Evolutionary conservation across 2,888 invertebrate species (phyloP).

Genomic region (Drosophila neutralis): DNA sequence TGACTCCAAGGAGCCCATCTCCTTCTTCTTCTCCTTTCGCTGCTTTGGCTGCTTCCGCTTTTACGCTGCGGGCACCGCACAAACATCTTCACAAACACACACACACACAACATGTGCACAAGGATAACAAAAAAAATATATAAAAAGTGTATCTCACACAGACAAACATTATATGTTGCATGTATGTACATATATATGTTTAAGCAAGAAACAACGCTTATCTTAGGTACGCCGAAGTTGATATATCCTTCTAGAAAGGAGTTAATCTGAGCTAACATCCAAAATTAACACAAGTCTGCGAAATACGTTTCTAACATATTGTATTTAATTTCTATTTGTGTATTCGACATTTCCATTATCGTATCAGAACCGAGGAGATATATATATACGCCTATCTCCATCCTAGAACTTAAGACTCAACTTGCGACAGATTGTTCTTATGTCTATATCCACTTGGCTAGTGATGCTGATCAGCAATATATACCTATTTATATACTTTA

Average conservation of each 20-base stretch:
- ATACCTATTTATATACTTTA: background rate
- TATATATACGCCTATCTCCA: too few species aligned
- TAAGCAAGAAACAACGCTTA: background rate
- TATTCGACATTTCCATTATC: background rate
- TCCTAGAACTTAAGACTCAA: background rate
- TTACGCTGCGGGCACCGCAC: slow-evolving; percentile 73
- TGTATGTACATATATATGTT: slow-evolving; percentile 1
- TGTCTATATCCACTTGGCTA: background rate
- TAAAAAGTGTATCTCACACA: slow-evolving; percentile 11
- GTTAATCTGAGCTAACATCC: background rate
- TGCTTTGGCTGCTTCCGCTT: slow-evolving; percentile 59
- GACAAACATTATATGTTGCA: slow-evolving; percentile 4
- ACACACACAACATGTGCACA: slow-evolving; percentile 41
- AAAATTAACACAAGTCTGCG: background rate
- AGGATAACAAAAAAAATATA: slow-evolving; percentile 18
- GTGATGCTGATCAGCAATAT: background rate
- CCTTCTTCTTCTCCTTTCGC: background rate
- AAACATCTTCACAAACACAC: slow-evolving; percentile 64
- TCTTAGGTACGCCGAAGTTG: background rate
- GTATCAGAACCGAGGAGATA: background rate
- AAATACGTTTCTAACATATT: background rate
- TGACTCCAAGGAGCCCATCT: slow-evolving; percentile 9
- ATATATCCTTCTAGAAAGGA: background rate
- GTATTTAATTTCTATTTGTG: background rate
- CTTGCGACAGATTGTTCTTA: background rate